Conservation (phyloP, 2,113 vertebrate species). For the Proterorhinus semilunaris region DNA sequence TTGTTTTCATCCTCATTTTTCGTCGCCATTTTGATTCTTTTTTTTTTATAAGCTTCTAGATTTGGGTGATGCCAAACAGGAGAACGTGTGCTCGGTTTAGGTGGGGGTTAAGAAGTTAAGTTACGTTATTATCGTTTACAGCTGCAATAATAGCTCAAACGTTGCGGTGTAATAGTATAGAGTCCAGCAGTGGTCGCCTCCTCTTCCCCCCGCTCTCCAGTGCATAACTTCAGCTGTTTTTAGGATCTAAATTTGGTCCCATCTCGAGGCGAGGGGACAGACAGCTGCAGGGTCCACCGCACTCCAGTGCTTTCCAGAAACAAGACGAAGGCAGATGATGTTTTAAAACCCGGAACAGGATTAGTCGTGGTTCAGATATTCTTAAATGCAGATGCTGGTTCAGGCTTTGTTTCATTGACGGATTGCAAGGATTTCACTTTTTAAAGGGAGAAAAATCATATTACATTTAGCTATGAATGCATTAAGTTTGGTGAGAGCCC, state of each 20-base stretch:
- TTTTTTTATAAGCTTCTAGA: no score
- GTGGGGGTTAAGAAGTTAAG: no score
- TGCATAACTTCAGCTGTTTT: slow-evolving; percentile 34
- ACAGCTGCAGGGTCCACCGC: slow-evolving; percentile 48
- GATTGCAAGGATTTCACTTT: not conserved
- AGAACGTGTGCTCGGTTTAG: no score
- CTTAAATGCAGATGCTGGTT: not conserved
- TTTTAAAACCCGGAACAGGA: no score
- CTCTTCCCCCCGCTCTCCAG: not conserved
- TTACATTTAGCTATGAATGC: not conserved
- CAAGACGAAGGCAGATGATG: not conserved
- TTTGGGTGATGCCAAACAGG: no score
- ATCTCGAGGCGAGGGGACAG: slow-evolving; percentile 8
- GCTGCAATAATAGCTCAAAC: no score
- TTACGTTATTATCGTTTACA: no score
- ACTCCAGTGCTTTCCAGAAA: slow-evolving; percentile 6
- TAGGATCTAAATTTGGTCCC: slow-evolving; percentile 34
- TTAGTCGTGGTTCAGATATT: not conserved
- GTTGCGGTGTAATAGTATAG: no score
- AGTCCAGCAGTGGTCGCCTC: no score
- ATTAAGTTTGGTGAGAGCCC: no score
- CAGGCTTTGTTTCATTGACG: not conserved
- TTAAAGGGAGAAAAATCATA: not conserved
- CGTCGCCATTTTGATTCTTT: no score
- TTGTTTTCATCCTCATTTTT: no score